These are phyloP conservation scores for Pterois miles DNA, from an alignment of 2,797 vertebrate species.

Conservation along the genomic window DNA sequence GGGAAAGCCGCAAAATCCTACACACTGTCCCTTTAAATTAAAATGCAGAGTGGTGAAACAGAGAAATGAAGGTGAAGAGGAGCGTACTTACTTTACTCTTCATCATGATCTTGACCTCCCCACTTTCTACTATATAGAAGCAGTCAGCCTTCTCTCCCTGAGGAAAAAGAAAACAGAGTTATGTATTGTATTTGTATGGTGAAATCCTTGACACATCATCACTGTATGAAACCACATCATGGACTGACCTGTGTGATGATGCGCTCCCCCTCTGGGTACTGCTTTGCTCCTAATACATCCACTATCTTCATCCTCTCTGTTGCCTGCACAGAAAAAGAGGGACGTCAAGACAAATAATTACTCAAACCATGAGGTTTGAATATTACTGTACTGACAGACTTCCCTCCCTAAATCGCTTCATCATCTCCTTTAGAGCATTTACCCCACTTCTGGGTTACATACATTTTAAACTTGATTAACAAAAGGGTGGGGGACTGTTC, in stretches of 20 bases:
- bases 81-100: slow-evolving; percentile 94
- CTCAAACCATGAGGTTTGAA: background rate
- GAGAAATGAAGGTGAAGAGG: background rate
- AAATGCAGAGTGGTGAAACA: background rate
- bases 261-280: slow-evolving; percentile 91
- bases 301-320: slow-evolving; percentile 98
- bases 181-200: background rate
- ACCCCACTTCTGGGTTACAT: background rate
- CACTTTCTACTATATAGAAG: slow-evolving; percentile 96
- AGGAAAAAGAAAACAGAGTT: slow-evolving; percentile 16
- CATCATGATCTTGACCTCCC: slow-evolving; percentile 98
- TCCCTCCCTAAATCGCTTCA: background rate
- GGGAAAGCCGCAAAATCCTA: background rate
- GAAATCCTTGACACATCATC: background rate
- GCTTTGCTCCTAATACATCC: slow-evolving; percentile 93
- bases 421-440: background rate
- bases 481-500: background rate
- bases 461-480: background rate
- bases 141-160: slow-evolving; percentile 96
- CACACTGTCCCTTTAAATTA: background rate
- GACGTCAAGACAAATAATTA: background rate
- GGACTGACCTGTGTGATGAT: slow-evolving; percentile 88
- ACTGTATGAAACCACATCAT: background rate
- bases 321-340: slow-evolving; percentile 70
- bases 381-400: background rate